Base-by-base conservation (phyloP, 2,888 invertebrate genomes). In the Molorchus minor region DNA sequence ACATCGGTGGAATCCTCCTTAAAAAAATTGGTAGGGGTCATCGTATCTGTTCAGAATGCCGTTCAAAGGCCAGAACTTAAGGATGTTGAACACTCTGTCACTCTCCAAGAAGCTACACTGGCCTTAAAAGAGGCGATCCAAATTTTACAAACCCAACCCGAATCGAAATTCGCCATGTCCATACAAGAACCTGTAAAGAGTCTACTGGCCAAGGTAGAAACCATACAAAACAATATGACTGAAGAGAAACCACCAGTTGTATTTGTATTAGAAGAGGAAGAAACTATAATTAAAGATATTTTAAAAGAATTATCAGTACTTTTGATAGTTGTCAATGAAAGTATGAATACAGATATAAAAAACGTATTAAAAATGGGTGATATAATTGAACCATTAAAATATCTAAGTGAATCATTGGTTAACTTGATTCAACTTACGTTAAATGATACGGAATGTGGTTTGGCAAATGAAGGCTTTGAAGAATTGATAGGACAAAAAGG, bases 171-270 rank as follows among this genome's bases (percentile, higher is more conserved):
- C 38, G 36, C 47, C 19, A 25, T 25, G 16, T 25, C 45, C 10
- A 41, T 64, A 40, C n/a, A 53, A 49, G 61, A 69, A 58, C 71
- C 73, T n/a, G 30, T 76, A n/a, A 55, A 69, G 52, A 56, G 62
- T 12, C 43, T 76, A 29, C 58, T 61, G 30, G 69, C 62, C 20
- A 70, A 70, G 56, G 58, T 71, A 13, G 62, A 66, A 55, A 58
- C 62, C 55, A 61, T 71, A 17, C 45, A 67, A 56, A 46, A 61
- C 56, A 36, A 40, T 12, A 54, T 62, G 19, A 56, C 51, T n/a
- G 17, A 20, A 8, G 55, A n/a, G 25, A 40, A 33, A 10, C 13
- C 7, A 4, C 7, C 38, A 15, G 8, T n/a, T 29, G 21, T 49
- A 15, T 10, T 15, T 16, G 2, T 38, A n/a, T 10, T 49, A 25